Percentiles rank a stretch among this genome's conserved stretches.
phyloP scores from a whole-genome alignment of 2,888 invertebrate species.

The Caenorhabditis angaria region DNA sequence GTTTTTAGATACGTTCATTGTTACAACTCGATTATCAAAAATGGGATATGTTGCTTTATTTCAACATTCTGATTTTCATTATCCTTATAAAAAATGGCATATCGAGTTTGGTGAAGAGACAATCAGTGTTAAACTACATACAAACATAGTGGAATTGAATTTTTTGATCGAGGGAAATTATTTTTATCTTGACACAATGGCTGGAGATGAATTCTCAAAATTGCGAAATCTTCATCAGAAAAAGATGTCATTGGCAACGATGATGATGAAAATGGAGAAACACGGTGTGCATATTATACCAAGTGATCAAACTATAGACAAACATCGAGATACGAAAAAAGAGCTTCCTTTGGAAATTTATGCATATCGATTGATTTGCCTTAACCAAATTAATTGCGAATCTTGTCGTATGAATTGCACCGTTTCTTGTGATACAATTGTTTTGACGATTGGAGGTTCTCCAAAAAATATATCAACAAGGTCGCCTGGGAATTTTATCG shows the following conservation, averaged over 20 bases:
- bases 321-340: conserved; percentile 51
- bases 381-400: conserved; percentile 45
- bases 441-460: conserved; percentile 36
- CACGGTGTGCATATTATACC: conserved; percentile 59
- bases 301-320: conserved; percentile 37
- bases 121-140: conserved; percentile 43
- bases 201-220: conserved; percentile 59
- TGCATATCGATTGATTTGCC: conserved; percentile 45
- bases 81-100: conserved; percentile 54
- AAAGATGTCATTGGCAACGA: conserved; percentile 45
- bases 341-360: conserved; percentile 47
- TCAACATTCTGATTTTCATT: conserved; percentile 56
- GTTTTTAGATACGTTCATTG: conserved; percentile 47
- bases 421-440: conserved; percentile 39
- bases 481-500: conserved; percentile 21
- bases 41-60: conserved; percentile 52
- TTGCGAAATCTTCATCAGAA: conserved; percentile 47
- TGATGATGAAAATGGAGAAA: conserved; percentile 41
- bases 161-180: conserved; percentile 33
- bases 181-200: conserved; percentile 50
- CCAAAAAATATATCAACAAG: conserved; percentile 35
- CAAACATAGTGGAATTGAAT: conserved; percentile 47
- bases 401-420: conserved; percentile 51
- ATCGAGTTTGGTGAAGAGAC: conserved; percentile 38
- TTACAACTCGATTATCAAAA: conserved; percentile 51